Percentiles rank a stretch among this genome's conserved stretches.
Conservation (phyloP, 2,797 vertebrate species). For the Mus spretus region DNA sequence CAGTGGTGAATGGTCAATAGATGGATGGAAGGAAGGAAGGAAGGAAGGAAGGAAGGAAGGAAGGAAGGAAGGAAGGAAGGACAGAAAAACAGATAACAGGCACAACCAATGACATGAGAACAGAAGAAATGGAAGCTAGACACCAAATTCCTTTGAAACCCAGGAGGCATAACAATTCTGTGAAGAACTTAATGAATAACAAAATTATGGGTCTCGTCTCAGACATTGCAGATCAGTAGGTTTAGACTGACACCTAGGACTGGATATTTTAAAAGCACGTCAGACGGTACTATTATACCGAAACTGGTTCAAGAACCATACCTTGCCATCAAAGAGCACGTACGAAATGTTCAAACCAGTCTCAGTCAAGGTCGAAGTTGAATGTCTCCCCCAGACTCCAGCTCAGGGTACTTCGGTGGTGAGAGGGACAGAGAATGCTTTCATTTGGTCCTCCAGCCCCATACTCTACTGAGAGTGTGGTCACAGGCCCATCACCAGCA, state of each 20-base stretch:
- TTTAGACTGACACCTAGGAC: neutral
- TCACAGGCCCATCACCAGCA: fast-evolving
- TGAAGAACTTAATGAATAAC: neutral
- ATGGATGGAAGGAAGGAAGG: neutral
- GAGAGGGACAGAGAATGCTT: neutral
- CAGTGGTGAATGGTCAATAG: neutral
- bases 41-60: neutral
- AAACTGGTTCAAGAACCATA: neutral
- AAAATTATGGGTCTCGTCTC: neutral
- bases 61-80: neutral
- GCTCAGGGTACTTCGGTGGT: neutral
- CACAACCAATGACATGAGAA: neutral
- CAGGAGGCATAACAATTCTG: neutral
- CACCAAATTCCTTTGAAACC: neutral
- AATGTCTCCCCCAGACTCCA: neutral
- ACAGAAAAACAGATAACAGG: neutral
- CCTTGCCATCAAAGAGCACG: neutral
- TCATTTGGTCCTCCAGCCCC: neutral
- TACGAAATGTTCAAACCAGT: neutral
- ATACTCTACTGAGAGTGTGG: neutral
- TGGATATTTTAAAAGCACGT: slow-evolving; percentile 18
- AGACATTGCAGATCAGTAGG: neutral
- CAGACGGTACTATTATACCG: neutral
- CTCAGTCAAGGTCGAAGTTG: neutral
- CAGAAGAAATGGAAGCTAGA: neutral